Conservation (phyloP, 2,797 vertebrate species). For the Stomatorhinus walkeri region DNA sequence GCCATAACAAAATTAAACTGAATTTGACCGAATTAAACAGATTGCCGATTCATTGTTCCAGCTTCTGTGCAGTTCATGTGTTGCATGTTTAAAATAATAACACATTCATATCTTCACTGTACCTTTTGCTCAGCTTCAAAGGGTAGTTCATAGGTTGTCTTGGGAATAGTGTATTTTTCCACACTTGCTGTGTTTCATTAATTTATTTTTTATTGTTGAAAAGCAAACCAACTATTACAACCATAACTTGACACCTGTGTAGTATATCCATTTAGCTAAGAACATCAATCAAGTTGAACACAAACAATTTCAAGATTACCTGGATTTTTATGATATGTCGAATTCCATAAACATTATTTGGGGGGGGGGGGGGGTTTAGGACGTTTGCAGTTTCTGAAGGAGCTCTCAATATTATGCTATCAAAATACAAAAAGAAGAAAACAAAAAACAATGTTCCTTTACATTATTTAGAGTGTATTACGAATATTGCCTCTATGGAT, state of each 20-base stretch:
- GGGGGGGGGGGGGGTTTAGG: not conserved
- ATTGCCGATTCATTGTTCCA: not conserved
- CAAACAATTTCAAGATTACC: not conserved
- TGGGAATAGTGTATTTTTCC: not conserved
- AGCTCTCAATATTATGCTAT: not conserved
- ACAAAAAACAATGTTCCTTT: not conserved
- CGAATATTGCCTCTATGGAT: slow-evolving; percentile 5
- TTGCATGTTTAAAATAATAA: not conserved
- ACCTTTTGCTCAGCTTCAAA: not conserved
- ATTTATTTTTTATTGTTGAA: not conserved
- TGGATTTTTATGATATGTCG: not conserved
- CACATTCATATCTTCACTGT: not conserved
- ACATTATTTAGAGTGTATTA: slow-evolving; percentile 23
- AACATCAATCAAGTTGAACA: not conserved
- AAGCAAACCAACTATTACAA: not conserved
- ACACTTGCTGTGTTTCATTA: not conserved
- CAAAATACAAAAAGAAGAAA: not conserved
- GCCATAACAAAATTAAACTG: not conserved
- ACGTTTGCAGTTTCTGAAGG: not conserved
- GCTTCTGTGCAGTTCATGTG: not conserved
- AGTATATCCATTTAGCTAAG: not conserved
- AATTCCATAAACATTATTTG: not conserved
- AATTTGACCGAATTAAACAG: not conserved
- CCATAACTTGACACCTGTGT: not conserved
- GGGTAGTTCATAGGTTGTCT: not conserved